Conservation (phyloP, 64 coral and sea anemone species). For the Acropora yongei region DNA sequence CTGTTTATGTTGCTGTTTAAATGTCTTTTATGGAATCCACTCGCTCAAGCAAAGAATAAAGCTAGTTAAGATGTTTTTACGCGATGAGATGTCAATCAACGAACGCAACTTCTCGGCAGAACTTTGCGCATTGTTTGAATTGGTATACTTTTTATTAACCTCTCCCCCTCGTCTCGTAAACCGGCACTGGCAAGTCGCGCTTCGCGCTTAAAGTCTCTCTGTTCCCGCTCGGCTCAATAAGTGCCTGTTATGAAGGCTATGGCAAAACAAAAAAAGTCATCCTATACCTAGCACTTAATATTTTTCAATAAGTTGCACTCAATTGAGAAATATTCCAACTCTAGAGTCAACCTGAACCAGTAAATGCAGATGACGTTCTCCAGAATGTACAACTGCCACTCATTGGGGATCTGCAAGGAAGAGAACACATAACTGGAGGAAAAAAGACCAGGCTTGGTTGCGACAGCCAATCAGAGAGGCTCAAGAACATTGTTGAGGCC, state of each 20-base stretch:
- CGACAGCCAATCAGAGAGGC: constrained; percentile 18
- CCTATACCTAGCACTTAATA: neutral
- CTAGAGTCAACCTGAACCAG: constrained; percentile 1
- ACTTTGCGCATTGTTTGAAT: no score
- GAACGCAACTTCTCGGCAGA: no score
- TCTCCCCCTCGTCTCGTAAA: neutral
- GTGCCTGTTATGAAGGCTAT: neutral
- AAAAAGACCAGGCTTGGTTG: constrained; percentile 81
- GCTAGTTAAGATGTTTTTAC: no score
- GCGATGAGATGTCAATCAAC: no score
- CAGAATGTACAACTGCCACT: constrained; percentile 57
- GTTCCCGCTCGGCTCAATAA: neutral
- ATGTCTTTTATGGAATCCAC: no score
- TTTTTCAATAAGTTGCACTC: neutral
- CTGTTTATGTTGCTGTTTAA: no score
- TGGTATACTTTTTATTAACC: neutral
- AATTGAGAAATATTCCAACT: neutral
- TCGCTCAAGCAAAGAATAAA: no score
- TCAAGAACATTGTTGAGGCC: constrained; percentile 12
- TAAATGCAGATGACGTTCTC: constrained; percentile 29
- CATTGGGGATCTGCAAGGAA: constrained; percentile 58
- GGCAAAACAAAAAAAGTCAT: neutral
- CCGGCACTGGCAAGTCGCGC: neutral
- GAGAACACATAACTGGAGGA: constrained; percentile 72
- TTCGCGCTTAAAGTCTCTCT: neutral